Conservation (phyloP, 2,888 invertebrate genomes). For the Caenorhabditis sp. region DNA sequence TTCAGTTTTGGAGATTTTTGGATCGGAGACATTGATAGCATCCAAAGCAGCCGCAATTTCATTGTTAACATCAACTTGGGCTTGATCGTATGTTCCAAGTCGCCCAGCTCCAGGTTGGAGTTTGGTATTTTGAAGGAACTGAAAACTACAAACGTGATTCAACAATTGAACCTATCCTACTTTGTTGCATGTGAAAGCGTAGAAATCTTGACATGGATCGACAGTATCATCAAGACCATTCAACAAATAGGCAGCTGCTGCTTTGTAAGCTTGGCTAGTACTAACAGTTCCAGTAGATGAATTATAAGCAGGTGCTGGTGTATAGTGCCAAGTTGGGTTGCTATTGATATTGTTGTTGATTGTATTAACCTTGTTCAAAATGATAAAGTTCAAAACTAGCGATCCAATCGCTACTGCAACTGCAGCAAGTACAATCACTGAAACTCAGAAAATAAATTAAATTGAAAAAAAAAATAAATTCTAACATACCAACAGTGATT, state of each 20-base stretch:
- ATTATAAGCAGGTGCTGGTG: constrained; percentile 31
- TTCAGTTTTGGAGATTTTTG: constrained; percentile 49
- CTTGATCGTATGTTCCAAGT: constrained; percentile 61
- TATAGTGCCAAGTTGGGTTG: constrained; percentile 30
- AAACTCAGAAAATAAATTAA: background rate
- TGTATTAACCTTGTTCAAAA: constrained; percentile 45
- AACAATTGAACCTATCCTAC: background rate
- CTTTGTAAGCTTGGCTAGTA: constrained; percentile 16
- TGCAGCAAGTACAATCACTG: constrained; percentile 40
- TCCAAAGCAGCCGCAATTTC: constrained; percentile 44
- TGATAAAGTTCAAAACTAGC: constrained; percentile 55
- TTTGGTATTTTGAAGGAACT: constrained; percentile 39
- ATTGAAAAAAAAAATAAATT: background rate
- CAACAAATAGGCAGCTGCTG: constrained; percentile 43
- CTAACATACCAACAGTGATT: background rate
- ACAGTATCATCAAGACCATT: constrained; percentile 58
- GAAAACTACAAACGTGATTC: background rate
- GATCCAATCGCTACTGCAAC: constrained; percentile 52
- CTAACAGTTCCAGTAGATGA: constrained; percentile 20
- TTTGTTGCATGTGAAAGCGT: constrained; percentile 54
- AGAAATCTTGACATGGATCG: constrained; percentile 63
- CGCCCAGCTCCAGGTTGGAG: constrained; percentile 14
- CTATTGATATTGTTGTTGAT: constrained; percentile 35
- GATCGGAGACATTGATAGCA: constrained; percentile 29
- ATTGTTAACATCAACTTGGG: constrained; percentile 57